phyloP scores from a whole-genome alignment of 64 coral and sea anemone species.

The Dendrophyllia cribrosa region DNA sequence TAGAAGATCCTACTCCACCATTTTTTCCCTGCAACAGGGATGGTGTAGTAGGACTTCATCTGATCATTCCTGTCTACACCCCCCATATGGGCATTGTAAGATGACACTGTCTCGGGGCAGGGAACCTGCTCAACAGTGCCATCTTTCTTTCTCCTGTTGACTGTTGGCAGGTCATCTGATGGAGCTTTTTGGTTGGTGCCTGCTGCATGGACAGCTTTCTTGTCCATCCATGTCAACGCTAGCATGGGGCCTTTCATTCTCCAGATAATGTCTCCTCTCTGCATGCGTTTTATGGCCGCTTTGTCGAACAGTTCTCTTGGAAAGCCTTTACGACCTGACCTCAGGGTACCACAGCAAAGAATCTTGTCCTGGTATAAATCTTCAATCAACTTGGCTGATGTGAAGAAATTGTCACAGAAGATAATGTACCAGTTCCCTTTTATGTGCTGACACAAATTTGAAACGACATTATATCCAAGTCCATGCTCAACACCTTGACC shows the following conservation, averaged over 20 bases:
- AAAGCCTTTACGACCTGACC: slow-evolving; percentile 52
- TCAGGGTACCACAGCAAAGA: slow-evolving; percentile 36
- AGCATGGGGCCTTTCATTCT: slow-evolving; percentile 35
- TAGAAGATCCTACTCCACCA: slow-evolving; percentile 74
- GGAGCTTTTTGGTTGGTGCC: slow-evolving; percentile 32
- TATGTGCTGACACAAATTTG: neutral
- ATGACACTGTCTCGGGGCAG: neutral
- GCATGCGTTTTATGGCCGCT: slow-evolving; percentile 15
- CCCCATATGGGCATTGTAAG: slow-evolving; percentile 55
- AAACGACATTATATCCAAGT: slow-evolving; percentile 19
- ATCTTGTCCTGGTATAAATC: slow-evolving; percentile 29
- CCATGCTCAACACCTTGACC: slow-evolving; percentile 10
- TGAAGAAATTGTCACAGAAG: slow-evolving; percentile 72
- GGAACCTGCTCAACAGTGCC: slow-evolving; percentile 24
- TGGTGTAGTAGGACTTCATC: slow-evolving; percentile 55
- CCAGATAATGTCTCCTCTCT: slow-evolving; percentile 41
- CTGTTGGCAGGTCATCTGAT: slow-evolving; percentile 47
- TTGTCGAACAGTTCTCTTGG: slow-evolving; percentile 32
- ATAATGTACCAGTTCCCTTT: slow-evolving; percentile 30
- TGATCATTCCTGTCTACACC: slow-evolving; percentile 77
- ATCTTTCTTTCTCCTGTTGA: too few relatives aligned
- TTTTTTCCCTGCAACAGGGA: slow-evolving; percentile 46
- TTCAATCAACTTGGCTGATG: slow-evolving; percentile 12
- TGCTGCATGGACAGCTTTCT: slow-evolving; percentile 51
- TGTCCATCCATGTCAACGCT: slow-evolving; percentile 68